phyloP scores from a whole-genome alignment of 2,113 vertebrate genomes.

The Varanus salvator region DNA sequence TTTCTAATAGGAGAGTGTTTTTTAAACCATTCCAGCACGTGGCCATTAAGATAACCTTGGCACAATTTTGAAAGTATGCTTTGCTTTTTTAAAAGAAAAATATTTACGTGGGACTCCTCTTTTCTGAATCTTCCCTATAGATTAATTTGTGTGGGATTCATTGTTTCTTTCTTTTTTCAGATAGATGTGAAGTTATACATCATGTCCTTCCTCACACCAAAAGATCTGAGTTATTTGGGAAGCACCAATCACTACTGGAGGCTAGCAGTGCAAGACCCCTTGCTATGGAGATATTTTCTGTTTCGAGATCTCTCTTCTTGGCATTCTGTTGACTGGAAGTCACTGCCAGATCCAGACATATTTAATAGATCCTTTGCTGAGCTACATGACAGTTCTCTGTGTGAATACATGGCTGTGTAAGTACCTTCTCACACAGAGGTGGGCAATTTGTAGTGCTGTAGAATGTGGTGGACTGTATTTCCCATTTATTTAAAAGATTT shows the following conservation, averaged over 20 bases:
- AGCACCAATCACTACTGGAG: conserved; percentile 89
- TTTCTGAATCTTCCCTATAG: background rate
- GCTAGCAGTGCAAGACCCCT: conserved; percentile 84
- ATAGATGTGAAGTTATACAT: conserved; percentile 88
- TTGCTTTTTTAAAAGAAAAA: background rate
- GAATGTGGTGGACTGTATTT: background rate
- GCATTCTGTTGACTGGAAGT: conserved; percentile 88
- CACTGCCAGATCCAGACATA: conserved; percentile 84
- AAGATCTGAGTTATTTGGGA: conserved; percentile 88
- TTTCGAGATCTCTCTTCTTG: conserved; percentile 86
- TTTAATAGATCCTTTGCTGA: conserved; percentile 79
- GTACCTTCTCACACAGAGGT: conserved; percentile 58
- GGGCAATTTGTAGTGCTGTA: background rate
- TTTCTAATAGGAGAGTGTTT: too few species aligned
- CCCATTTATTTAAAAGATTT: background rate
- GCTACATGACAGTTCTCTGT: conserved; percentile 56
- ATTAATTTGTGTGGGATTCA: background rate
- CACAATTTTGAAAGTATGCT: background rate
- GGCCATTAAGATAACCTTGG: background rate
- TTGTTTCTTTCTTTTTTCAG: conserved; percentile 74
- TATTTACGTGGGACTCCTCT: background rate
- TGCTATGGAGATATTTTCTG: conserved; percentile 92
- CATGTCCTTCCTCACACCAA: conserved; percentile 89
- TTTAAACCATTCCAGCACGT: background rate
- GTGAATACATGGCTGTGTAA: conserved; percentile 91